Base-by-base conservation (phyloP, 2,113 vertebrate genomes). In the Polyodon spathula region DNA sequence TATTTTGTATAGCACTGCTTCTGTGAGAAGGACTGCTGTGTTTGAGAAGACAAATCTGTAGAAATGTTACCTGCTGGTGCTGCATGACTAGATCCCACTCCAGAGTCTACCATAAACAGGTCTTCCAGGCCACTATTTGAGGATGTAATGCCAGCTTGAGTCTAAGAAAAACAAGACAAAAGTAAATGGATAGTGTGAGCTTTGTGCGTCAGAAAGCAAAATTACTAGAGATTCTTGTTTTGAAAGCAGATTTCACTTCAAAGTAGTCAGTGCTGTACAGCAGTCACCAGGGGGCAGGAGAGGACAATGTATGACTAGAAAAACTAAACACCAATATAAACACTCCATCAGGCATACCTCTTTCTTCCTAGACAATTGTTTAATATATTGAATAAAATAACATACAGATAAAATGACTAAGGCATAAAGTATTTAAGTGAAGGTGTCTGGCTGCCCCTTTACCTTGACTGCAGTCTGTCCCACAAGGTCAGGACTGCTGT, bases 61-160 rank as follows among this genome's bases (percentile, higher is more conserved):
- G 5, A 12, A 54, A 11, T 44, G 15, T 53, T 68, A 89, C 96
- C 94, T 86, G 86, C 59, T 60, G 90, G 69, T 52, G 77, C 56
- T 42, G 79, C 71, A 60, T 81, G 77, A 58, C 65, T 74, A 2
- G 77, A 70, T 52, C 62, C 67, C 55, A 63, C 79, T 68, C 78
- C 81, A 16, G 85, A 60, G 68, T 93, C 93, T 64, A 90, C 89
- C 79, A 93, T 92, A 8, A 97, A 67, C 40, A 95, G 80, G 75
- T 97, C 92, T 58, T 89, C 91, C 51, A 97, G 79, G 64, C 84
- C 88, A 6, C 77, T 76, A 51, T 65, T 78, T 27, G 87, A 78
- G 0, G 89, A 73, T 69, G 91, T 92, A 71, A 77, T 83, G 42
- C 79, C 74, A 69, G 85, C 78, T 43, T 90, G 68, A 63, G 75